Base-by-base conservation (phyloP, 2,888 invertebrate species). In the Drosophila picticornis region DNA sequence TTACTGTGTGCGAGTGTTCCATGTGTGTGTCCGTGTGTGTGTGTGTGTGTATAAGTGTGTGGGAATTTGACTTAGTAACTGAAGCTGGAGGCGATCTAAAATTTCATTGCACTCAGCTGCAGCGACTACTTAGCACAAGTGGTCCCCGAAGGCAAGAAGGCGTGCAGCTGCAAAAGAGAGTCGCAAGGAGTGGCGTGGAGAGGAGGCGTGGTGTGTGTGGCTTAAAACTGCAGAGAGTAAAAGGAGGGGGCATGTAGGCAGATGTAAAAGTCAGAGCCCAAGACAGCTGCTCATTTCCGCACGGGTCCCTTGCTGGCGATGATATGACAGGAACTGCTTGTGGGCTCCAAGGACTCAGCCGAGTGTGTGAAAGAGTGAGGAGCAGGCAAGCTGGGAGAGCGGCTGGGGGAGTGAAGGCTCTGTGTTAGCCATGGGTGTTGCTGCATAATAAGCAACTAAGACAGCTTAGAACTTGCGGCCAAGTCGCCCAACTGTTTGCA, bases 121-220 rank as follows among this genome's bases (percentile, higher is more conserved):
- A 80, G 83, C 87, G 84, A 86, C 90, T 89, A 86, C 90, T 90
- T 89, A 89, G 88, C 84, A 77, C 90, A 86, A 86, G 90, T 90
- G 90, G 81, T 65, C 88, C 85, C 88, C 73, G 64, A 69, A 85
- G 80, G 85, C 85, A 72, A 55, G 34, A 60, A 65, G 52, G 29
- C 40, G 29, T 25, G 64, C 51, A 46, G 50, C 29, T 25, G 25
- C 36, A n/a, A 9, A 31, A 29, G 53, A 36, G 36, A 51, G n/a
- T 48, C 64, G 57, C 59, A 36, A 36, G 34, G 36, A 62, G 56
- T 32, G 50, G 34, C 11, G 63, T 77, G 65, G 57, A 50, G 63
- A 4, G 16, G 9, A 46, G 46, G 25, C 46, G 46, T 46, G 16
- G 4, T 25, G 16, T 46, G 25, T 67, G 62, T 61, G 76, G 81